Evolutionary conservation across 1,140 invertebrate genomes (phyloP).

Genomic region (Vanessa atalanta): DNA sequence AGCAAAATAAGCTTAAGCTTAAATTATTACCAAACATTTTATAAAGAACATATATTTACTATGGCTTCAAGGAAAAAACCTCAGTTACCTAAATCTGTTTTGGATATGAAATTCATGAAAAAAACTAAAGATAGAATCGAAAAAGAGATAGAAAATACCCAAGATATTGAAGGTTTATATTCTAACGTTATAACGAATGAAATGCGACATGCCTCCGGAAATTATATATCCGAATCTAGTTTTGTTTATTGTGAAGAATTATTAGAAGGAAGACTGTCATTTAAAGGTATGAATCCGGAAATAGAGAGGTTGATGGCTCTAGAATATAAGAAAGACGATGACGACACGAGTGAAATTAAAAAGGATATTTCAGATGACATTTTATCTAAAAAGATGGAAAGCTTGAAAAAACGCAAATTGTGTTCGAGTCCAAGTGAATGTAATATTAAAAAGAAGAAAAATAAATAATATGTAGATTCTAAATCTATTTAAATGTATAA

Average conservation of each 20-base stretch:
- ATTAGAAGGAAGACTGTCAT: slow-evolving; percentile 90
- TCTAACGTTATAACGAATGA: slow-evolving; percentile 84
- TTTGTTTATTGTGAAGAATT: slow-evolving; percentile 88
- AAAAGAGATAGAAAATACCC: slow-evolving; percentile 87
- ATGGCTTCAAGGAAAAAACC: slow-evolving; percentile 58
- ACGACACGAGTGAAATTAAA: slow-evolving; percentile 70
- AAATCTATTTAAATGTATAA: neutral
- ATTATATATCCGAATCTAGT: slow-evolving; percentile 89
- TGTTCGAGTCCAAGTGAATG: slow-evolving; percentile 48
- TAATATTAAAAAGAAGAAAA: slow-evolving; percentile 49
- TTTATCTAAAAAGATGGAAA: slow-evolving; percentile 83
- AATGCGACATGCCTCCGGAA: slow-evolving; percentile 82
- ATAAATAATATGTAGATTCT: slow-evolving; percentile 20
- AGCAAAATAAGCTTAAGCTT: neutral
- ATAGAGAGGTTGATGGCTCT: slow-evolving; percentile 88
- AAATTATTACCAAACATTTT: neutral
- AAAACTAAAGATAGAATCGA: slow-evolving; percentile 91
- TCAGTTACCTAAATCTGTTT: slow-evolving; percentile 85
- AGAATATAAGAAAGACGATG: slow-evolving; percentile 65
- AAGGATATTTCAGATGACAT: slow-evolving; percentile 86
- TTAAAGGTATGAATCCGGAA: slow-evolving; percentile 93
- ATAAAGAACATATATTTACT: slow-evolving; percentile 1
- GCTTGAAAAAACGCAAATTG: slow-evolving; percentile 59
- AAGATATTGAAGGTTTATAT: slow-evolving; percentile 84
- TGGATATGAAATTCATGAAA: slow-evolving; percentile 95